Evolutionary conservation across 2,888 invertebrate genomes (phyloP).

Genomic region (Imbricaverruca yamaguchii): DNA sequence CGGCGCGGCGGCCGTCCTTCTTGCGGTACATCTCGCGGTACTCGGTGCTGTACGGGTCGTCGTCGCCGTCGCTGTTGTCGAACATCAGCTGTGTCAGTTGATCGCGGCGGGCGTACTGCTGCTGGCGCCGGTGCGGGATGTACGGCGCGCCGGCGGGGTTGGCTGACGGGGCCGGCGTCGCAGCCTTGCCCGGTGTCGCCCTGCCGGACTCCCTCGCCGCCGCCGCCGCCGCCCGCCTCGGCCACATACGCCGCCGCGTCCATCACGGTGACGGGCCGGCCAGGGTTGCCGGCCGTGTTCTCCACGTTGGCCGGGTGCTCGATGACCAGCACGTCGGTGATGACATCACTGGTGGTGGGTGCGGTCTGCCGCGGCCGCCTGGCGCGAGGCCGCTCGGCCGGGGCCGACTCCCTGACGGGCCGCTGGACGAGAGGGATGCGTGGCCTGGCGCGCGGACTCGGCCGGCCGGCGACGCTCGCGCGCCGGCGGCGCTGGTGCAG

Average conservation of each 20-base stretch:
- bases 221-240: background rate
- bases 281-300: constrained; percentile 5
- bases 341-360: background rate
- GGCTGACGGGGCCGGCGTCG: background rate
- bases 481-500: constrained; percentile 54
- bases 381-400: background rate
- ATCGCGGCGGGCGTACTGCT: background rate
- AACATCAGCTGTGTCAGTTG: background rate
- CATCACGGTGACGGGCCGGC: background rate
- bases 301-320: background rate
- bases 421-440: background rate
- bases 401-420: background rate
- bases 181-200: background rate
- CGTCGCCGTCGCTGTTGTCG: background rate
- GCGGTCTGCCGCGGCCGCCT: background rate
- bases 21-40: background rate
- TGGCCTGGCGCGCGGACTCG: background rate
- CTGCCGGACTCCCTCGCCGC: background rate
- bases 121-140: background rate
- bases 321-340: constrained; percentile 17
- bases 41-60: constrained; percentile 15
- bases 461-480: constrained; percentile 60
- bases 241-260: background rate
- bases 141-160: background rate
- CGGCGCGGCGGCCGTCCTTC: background rate